Conservation (phyloP, 2,888 invertebrate genomes). For the Muscina levida region DNA sequence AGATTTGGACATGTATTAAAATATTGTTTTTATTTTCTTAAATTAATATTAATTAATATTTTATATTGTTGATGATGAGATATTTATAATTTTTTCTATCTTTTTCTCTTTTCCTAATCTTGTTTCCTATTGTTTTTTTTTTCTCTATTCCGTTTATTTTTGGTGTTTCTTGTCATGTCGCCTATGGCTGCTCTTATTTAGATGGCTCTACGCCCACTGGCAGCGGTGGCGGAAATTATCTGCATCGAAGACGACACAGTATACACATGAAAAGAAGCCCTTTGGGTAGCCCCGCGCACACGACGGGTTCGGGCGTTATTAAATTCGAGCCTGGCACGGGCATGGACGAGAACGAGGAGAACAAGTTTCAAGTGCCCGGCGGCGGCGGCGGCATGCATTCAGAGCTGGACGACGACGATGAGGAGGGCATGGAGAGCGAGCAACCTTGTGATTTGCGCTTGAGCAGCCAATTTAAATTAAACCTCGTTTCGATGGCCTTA, state of each 20-base stretch:
- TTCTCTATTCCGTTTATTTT: constrained; percentile 38
- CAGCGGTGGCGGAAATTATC: constrained; percentile 47
- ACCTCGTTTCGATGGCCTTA: constrained; percentile 73
- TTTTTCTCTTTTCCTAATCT: constrained; percentile 46
- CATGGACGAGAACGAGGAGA: constrained; percentile 69
- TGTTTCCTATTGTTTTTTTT: constrained; percentile 46
- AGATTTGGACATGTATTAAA: background rate
- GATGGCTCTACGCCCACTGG: constrained; percentile 56
- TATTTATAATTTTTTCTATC: constrained; percentile 54
- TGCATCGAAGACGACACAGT: constrained; percentile 67
- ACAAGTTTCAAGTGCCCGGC: constrained; percentile 57
- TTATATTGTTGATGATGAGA: constrained; percentile 62
- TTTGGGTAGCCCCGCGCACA: constrained; percentile 72
- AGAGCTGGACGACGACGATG: constrained; percentile 67
- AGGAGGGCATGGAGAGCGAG: constrained; percentile 72
- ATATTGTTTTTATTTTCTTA: background rate
- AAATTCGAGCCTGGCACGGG: constrained; percentile 73
- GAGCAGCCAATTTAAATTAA: constrained; percentile 71
- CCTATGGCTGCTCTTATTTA: too few species aligned
- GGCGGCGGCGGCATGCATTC: constrained; percentile 31
- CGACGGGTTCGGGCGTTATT: constrained; percentile 68
- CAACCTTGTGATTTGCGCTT: constrained; percentile 79
- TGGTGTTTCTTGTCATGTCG: constrained; percentile 46
- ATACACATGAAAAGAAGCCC: constrained; percentile 76
- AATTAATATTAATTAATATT: constrained; percentile 51